These are phyloP conservation scores for Pseudopipra pipra DNA, from an alignment of 2,113 vertebrate genomes.

Conservation along the genomic window DNA sequence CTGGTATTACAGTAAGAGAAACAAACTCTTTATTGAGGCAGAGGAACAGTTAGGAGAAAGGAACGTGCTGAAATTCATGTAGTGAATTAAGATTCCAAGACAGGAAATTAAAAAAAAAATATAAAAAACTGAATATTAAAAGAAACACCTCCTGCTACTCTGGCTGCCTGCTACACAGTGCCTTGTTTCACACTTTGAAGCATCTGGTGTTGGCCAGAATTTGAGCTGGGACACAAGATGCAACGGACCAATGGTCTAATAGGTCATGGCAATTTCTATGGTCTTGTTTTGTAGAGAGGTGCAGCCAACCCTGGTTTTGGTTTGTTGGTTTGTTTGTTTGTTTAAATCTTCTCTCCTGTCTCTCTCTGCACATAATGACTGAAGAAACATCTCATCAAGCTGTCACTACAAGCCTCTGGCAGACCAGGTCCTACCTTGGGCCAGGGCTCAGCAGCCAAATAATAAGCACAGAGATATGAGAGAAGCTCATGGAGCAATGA, in stretches of 20 bases:
- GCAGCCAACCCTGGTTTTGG: background rate
- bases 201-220: background rate
- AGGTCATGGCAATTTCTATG: background rate
- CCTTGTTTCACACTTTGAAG: background rate
- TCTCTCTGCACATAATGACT: background rate
- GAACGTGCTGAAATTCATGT: background rate
- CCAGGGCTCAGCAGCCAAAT: slow-evolving; percentile 5
- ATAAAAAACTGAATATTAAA: background rate
- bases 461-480: background rate
- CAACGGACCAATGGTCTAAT: background rate
- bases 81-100: background rate
- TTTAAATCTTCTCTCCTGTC: background rate
- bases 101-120: background rate
- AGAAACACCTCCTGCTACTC: background rate
- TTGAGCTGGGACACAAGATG: background rate
- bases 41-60: background rate
- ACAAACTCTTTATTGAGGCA: background rate
- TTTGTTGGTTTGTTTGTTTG: background rate
- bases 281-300: slow-evolving; percentile 19
- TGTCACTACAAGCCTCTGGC: slow-evolving; percentile 24
- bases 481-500: background rate
- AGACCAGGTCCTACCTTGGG: background rate
- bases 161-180: background rate
- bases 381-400: background rate
- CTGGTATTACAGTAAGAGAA: background rate